Conservation (phyloP, 1,140 invertebrate genomes). For the Magallana angulata region DNA sequence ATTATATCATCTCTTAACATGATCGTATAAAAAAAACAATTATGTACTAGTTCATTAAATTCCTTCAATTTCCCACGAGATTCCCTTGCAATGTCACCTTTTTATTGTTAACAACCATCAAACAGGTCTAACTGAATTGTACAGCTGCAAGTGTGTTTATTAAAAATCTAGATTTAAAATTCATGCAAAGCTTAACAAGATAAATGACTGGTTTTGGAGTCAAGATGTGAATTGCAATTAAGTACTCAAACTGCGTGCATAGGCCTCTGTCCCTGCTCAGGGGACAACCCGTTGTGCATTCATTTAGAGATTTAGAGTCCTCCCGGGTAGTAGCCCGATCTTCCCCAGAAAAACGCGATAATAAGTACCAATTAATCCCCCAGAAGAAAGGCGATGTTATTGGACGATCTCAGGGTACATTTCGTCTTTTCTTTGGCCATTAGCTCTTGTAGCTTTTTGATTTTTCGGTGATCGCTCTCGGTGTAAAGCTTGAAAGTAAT, state of each 20-base stretch:
- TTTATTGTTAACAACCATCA: not conserved
- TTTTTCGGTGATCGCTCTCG: conserved; percentile 53
- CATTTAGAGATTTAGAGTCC: not conserved
- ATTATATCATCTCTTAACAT: no score
- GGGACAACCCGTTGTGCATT: not conserved
- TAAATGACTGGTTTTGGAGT: conserved; percentile 5
- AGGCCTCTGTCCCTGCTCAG: not conserved
- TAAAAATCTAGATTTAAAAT: conserved; percentile 7
- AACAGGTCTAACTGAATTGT: not conserved
- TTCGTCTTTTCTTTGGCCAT: conserved; percentile 45
- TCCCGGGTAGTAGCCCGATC: not conserved
- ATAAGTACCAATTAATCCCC: conserved; percentile 53
- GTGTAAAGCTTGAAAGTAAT: conserved; percentile 43
- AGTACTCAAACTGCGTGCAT: not conserved
- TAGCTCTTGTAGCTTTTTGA: conserved; percentile 58
- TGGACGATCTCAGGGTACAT: conserved; percentile 40
- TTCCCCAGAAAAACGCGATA: conserved; percentile 7
- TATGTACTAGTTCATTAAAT: no score
- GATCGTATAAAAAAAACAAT: no score
- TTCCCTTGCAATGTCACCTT: not conserved
- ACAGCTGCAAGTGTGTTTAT: conserved; percentile 19
- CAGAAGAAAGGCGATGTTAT: conserved; percentile 45
- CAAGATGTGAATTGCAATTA: conserved; percentile 39
- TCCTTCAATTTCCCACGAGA: no score
- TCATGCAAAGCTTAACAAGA: not conserved